A percentile compares a stretch with the other conserved stretches of the same genome.
Evolutionary conservation across 2,113 vertebrate species (phyloP).

Genomic region (Poeciliopsis retropinna): DNA sequence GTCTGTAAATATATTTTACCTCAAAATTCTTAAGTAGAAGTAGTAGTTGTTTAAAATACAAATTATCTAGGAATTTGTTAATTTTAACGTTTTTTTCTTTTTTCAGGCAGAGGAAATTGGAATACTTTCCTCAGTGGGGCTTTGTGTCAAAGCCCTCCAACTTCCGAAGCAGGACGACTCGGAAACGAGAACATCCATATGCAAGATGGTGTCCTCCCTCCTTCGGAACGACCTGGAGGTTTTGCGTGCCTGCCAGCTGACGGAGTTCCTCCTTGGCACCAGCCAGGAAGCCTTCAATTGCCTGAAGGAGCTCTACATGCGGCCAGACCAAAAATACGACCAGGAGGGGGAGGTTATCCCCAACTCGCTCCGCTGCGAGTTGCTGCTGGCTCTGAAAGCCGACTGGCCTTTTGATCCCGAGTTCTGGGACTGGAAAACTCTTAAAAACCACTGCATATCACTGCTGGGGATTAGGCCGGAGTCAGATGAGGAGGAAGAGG

Average conservation of each 20-base stretch:
- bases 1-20: too few relatives aligned
- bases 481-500: conserved; percentile 84
- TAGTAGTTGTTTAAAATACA: too few relatives aligned
- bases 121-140: conserved; percentile 87
- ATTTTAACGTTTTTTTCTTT: conserved; percentile 15
- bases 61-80: neutral
- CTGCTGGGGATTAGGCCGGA: conserved; percentile 86
- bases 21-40: too few relatives aligned
- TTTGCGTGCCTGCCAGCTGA: conserved; percentile 92
- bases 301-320: conserved; percentile 90
- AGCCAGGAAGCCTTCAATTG: conserved; percentile 84
- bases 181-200: conserved; percentile 91
- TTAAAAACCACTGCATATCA: conserved; percentile 89
- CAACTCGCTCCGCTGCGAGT: conserved; percentile 95
- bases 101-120: conserved; percentile 87
- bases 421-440: conserved; percentile 99
- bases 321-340: conserved; percentile 94
- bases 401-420: conserved; percentile 98
- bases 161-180: conserved; percentile 89
- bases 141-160: conserved; percentile 95
- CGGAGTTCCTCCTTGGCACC: conserved; percentile 92
- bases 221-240: conserved; percentile 94
- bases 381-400: conserved; percentile 93
- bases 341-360: conserved; percentile 91
- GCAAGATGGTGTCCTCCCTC: conserved; percentile 93